Base-by-base conservation (phyloP, 2,797 vertebrate genomes). In the Acrocephalus scirpaceus region DNA sequence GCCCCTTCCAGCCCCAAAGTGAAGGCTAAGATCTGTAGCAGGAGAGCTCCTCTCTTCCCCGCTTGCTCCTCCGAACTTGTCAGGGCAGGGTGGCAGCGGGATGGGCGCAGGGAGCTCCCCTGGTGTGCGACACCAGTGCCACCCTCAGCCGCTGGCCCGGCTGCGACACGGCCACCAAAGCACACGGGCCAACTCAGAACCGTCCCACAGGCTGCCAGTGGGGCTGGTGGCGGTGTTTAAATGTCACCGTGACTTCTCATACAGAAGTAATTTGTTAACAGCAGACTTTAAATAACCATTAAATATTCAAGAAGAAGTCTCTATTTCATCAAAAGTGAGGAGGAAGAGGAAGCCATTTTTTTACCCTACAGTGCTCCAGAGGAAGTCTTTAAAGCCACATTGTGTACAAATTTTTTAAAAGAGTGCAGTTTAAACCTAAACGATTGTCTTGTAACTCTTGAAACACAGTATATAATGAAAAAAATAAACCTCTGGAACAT, bases 141-240 rank as follows among this genome's bases (percentile, higher is more conserved):
- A 25, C 50, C n/a, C 54, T 1, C 11, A 2, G 15, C 30, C 16
- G 3, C 66, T 5, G 48, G 19, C 47, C 22, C 9, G 5, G 9
- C 1, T 2, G 57, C 34, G 14, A 9, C 11, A 4, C 36, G 4
- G 51, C 16, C 0, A 7, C 1, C 54, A 4, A 38, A 45, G 5
- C 32, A 2, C 72, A 4, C 0, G 0, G 42, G 47, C 16, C 27
- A 4, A 1, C 27, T 1, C 57, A 23, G 18, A 30, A 5, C 16
- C 4, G 0, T 2, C n/a, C 32, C 75, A 13, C 32, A 7, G 9
- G 50, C 76, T 44, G 44, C 27, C 80, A 5, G 30, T 0, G 3
- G 22, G 11, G 4, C 16, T 4, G 34, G 47, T 1, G 26, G 50
- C 53, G 10, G 29, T 1, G 58, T 10, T 29, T 18, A 48, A 48